phyloP scores from a whole-genome alignment of 2,113 vertebrate genomes.

The Tamias sibiricus region DNA sequence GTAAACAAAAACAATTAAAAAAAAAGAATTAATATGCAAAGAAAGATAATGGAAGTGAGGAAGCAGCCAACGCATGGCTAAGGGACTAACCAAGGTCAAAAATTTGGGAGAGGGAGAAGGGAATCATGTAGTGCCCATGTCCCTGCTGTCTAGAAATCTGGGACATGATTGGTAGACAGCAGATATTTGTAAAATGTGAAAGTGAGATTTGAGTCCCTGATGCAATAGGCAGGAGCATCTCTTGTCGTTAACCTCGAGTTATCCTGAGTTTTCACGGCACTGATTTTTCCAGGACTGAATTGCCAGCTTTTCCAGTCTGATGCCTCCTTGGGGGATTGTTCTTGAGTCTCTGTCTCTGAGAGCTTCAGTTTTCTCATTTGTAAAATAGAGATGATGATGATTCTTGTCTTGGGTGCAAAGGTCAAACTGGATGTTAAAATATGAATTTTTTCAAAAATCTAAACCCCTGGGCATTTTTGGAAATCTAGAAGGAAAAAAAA shows the following conservation, averaged over 20 bases:
- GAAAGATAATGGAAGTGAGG: background rate
- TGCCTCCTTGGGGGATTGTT: background rate
- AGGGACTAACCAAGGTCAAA: background rate
- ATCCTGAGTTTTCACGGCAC: background rate
- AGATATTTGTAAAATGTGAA: background rate
- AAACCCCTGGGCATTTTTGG: background rate
- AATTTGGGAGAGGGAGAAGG: background rate
- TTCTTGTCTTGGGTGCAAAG: background rate
- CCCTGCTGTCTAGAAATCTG: background rate
- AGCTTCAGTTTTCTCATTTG: background rate
- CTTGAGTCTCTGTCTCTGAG: background rate
- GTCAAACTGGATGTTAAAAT: background rate
- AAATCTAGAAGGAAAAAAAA: slow-evolving; percentile 28
- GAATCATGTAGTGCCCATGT: background rate
- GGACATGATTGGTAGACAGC: no score
- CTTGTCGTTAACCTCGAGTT: background rate
- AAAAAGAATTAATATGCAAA: background rate
- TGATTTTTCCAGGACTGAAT: accelerated
- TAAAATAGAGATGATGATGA: background rate
- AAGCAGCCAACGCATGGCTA: background rate
- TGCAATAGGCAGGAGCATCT: background rate
- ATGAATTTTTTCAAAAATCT: background rate
- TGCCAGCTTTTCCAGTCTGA: background rate
- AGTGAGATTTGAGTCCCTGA: background rate
- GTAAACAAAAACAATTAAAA: no score